Base-by-base conservation (phyloP, 2,888 invertebrate species). In the Drosophila melanosoma region DNA sequence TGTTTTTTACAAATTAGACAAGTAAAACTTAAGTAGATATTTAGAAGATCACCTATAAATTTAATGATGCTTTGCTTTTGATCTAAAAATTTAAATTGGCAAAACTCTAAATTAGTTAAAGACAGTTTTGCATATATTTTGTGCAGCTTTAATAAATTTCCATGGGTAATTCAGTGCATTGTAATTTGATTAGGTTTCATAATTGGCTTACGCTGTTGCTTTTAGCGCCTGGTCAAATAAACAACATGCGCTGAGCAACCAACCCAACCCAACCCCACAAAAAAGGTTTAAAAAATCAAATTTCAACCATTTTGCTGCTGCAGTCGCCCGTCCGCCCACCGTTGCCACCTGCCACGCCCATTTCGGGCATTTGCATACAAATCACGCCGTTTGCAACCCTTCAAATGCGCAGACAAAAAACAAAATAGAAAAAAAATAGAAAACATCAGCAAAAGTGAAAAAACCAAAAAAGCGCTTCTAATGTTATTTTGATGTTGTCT, bases 401-500 rank as follows among this genome's bases (percentile, higher is more conserved):
- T 86, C 79, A 81, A 86, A 82, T 88, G 86, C 86, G 57, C 65
- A 36, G 53, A 66, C 59, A 66, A 59, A 72, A 45, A 38, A 15
- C 32, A 56, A 53, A 35, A 7, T 33, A 42, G n/a, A 33, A 20
- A 11, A 33, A 36, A 57, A 53, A 45, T 45, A 11, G 12, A 33
- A 17, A 36, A 54, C 38, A 64, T 45, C 45, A 56, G 52, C 38
- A 57, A 66, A 35, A 63, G 52, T 49, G 62, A 68, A 71, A 67
- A 70, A 69, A 71, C 54, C 69, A 64, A 40, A 76, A 79, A 72
- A 78, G 57, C 76, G 79, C 65, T 68, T 86, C 86, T 86, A 88
- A 86, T 86, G 85, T 69, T 86, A 86, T 86, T 86, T 88, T 88
- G 85, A 86, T 86, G 89, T 88, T 88, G 85, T 88, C 89, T 86